Evolutionary conservation across 1,140 invertebrate genomes (phyloP).

Genomic region (Phthorimaea operculella): DNA sequence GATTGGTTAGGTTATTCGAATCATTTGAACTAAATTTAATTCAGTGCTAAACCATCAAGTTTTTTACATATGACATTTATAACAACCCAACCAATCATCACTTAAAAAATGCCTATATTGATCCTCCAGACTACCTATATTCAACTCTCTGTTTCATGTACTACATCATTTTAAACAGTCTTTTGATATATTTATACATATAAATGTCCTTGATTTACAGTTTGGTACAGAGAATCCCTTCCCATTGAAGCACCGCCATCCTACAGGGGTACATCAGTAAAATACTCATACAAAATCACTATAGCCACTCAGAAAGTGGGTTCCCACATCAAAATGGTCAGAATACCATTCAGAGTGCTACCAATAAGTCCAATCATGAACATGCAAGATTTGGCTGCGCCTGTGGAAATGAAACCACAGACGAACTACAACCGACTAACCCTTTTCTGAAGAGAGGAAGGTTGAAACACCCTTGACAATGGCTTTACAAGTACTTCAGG

Average conservation of each 20-base stretch:
- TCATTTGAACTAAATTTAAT: too few species aligned
- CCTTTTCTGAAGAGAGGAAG: constrained; percentile 85
- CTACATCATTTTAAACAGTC: background rate
- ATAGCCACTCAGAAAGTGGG: constrained; percentile 90
- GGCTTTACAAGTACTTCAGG: constrained; percentile 86
- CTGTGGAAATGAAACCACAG: constrained; percentile 83
- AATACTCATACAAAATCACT: constrained; percentile 97
- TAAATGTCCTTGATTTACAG: constrained; percentile 66
- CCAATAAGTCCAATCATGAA: constrained; percentile 82
- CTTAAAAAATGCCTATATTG: too few species aligned
- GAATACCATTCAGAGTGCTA: constrained; percentile 90
- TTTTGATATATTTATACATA: background rate
- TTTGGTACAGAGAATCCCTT: constrained; percentile 89
- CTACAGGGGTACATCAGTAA: constrained; percentile 90
- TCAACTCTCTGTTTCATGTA: too few species aligned
- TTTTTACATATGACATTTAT: too few species aligned
- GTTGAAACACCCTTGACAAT: constrained; percentile 87
- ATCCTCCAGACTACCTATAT: too few species aligned
- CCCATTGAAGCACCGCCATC: constrained; percentile 93
- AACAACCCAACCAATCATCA: too few species aligned
- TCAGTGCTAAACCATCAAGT: too few species aligned
- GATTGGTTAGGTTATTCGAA: too few species aligned
- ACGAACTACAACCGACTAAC: constrained; percentile 90
- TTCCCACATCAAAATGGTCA: constrained; percentile 84
- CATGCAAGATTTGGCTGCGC: constrained; percentile 75